Evolutionary conservation across 2,797 vertebrate genomes (phyloP).

Genomic region (Threskiornis aethiopicus): DNA sequence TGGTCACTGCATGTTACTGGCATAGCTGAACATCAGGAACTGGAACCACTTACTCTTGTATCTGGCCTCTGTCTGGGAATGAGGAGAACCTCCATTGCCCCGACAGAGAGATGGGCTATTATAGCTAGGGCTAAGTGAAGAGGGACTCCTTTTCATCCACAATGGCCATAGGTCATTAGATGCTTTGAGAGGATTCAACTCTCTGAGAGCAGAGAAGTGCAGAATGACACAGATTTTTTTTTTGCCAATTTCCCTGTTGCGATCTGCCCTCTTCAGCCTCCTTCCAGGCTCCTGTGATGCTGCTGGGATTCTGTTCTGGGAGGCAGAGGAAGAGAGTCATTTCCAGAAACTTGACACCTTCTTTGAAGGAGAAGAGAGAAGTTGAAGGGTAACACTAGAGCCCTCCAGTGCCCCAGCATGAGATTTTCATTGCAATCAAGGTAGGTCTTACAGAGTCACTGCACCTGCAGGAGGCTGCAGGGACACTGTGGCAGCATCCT

Average conservation of each 20-base stretch:
- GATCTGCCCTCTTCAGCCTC: neutral
- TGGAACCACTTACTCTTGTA: neutral
- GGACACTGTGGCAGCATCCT: neutral
- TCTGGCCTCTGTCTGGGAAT: neutral
- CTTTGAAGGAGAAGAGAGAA: neutral
- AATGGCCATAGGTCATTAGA: fast-evolving
- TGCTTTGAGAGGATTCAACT: neutral
- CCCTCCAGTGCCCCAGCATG: neutral
- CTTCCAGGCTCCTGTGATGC: neutral
- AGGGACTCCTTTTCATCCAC: neutral
- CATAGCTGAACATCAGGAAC: neutral
- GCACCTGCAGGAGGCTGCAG: neutral
- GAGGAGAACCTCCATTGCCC: neutral
- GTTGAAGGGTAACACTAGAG: neutral
- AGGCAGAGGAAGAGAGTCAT: neutral
- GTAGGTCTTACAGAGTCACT: neutral
- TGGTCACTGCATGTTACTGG: neutral
- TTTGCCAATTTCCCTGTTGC: neutral
- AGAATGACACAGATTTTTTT: neutral
- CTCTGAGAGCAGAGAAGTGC: neutral
- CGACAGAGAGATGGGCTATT: neutral
- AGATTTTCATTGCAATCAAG: neutral
- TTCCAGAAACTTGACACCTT: neutral
- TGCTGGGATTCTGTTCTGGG: neutral
- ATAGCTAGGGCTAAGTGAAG: neutral